Percentiles rank a stretch among this genome's conserved stretches.
Conservation (phyloP, 2,797 vertebrate genomes). For the Chelon auratus region DNA sequence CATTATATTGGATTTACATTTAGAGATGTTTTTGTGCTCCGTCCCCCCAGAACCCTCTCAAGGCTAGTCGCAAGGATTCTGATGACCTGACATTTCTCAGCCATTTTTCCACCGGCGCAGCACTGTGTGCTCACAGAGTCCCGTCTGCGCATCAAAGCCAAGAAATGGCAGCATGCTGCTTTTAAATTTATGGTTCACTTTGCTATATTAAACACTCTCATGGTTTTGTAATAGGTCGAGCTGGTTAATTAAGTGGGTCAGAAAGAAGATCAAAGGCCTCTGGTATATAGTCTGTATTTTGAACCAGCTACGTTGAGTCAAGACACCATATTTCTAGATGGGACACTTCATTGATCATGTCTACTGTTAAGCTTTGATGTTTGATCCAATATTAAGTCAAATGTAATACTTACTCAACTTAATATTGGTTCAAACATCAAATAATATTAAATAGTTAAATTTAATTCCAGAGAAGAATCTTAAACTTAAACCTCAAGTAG, state of each 20-base stretch:
- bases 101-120: conserved; percentile 30
- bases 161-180: conserved; percentile 68
- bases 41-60: conserved; percentile 44
- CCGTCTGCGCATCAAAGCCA: conserved; percentile 72
- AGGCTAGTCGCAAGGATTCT: conserved; percentile 60
- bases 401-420: not conserved
- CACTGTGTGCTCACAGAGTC: conserved; percentile 42
- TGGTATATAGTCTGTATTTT: conserved; percentile 36
- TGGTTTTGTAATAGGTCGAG: conserved; percentile 67
- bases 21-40: conserved; percentile 67
- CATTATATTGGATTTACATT: conserved; percentile 79
- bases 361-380: not conserved
- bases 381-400: not conserved
- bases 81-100: conserved; percentile 79
- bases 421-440: too few relatives aligned
- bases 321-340: conserved; percentile 14
- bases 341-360: conserved; percentile 3
- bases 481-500: not conserved
- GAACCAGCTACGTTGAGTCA: conserved; percentile 11
- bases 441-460: not conserved
- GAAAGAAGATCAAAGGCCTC: conserved; percentile 66
- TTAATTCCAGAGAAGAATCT: not conserved
- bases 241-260: conserved; percentile 64
- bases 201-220: conserved; percentile 71
- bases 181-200: conserved; percentile 67